Evolutionary conservation across 92 coral and sea anemone genomes (phyloP), one percentile per base, ranked within the genome.

Genomic region (Ricordea florida): DNA sequence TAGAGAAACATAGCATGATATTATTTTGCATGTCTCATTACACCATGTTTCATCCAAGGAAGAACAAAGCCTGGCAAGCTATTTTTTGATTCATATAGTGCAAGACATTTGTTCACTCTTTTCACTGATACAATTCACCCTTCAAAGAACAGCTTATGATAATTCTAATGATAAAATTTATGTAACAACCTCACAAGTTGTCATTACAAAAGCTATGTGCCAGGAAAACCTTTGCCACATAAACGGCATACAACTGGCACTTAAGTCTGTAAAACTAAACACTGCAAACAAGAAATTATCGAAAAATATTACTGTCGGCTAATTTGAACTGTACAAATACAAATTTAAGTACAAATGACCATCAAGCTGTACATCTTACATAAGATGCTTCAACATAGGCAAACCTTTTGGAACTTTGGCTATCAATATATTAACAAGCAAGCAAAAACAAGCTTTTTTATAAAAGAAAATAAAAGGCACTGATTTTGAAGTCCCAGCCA

Each of bases 1-100:
- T 85, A 85, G 72, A 65, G 72, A 66, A 40, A 73, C 36, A 44
- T 47, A 37, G 77, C 60, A 70, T 38, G 77, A 55, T 41, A 70
- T 23, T 53, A 53, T 69, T 70, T 53, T 48, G 55, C 42, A 65
- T 38, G 64, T 37, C 13, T 15, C 20, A 23, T 14, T 51, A 52
- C 65, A 53, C 34, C 48, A 9, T 56, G 52, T 43, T 30, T 14
- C 53, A 40, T 53, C 77, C 77, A 53, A 70, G 64, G 25, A 41
- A 26, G 51, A 37, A 34, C 26, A 63, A 26, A 27, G 29, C 77
- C 56, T 70, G 77, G 65, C 42, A 17, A 48, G 26, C 66, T 69
- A 38, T 53, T 10, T 2, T 51, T 25, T 16, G 37, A 7, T n/a
- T 41, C 37, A 40, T 55, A 55, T 37, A 55, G 53, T 40, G 42